Conservation (phyloP, 2,888 invertebrate genomes). For the Fragum fragum region DNA sequence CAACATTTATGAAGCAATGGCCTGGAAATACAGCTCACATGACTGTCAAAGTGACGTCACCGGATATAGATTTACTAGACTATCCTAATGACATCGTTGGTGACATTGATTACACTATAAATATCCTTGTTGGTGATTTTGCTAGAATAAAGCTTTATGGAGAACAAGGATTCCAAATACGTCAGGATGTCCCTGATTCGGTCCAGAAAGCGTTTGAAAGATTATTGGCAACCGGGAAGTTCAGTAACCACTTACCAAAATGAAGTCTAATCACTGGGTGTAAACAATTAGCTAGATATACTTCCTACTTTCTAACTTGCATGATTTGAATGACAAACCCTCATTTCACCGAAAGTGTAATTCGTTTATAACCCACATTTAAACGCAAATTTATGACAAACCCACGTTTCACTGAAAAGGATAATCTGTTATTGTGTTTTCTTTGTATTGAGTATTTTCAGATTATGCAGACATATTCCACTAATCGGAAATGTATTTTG, state of each 20-base stretch:
- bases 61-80: slow-evolving; percentile 72
- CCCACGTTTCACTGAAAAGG: too few species aligned
- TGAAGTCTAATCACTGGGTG: neutral
- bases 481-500: too few species aligned
- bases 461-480: too few species aligned
- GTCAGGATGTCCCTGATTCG: slow-evolving; percentile 73
- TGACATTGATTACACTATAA: slow-evolving; percentile 70
- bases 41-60: slow-evolving; percentile 77
- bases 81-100: slow-evolving; percentile 77
- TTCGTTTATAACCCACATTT: too few species aligned
- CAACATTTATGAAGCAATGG: slow-evolving; percentile 84
- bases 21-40: slow-evolving; percentile 64
- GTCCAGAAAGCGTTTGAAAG: slow-evolving; percentile 67
- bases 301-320: too few species aligned
- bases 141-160: slow-evolving; percentile 79
- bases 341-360: too few species aligned
- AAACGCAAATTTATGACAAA: too few species aligned
- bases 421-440: too few species aligned
- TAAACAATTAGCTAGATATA: too few species aligned
- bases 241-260: neutral
- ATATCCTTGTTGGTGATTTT: slow-evolving; percentile 75
- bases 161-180: slow-evolving; percentile 76
- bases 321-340: too few species aligned
- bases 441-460: too few species aligned
- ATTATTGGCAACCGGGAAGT: neutral